Evolutionary conservation across 2,113 vertebrate genomes (phyloP).

Genomic region (Spermophilus dauricus): DNA sequence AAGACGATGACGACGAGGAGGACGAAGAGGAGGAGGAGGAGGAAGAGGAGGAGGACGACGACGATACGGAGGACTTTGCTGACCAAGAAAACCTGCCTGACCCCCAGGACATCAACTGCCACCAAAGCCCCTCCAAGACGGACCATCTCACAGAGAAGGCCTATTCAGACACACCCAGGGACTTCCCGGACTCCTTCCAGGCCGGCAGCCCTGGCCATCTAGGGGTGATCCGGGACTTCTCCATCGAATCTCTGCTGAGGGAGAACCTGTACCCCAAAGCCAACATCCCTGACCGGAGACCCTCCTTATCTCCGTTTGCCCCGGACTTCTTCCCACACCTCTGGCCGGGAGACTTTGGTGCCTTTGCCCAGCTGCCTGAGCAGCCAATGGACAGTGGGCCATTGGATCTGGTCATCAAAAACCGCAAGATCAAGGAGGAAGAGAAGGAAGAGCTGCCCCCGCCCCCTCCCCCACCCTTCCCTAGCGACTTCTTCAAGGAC

Average conservation of each 20-base stretch:
- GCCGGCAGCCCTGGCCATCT: slow-evolving; percentile 87
- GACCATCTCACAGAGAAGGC: slow-evolving; percentile 89
- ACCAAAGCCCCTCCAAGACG: slow-evolving; percentile 92
- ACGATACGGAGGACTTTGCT: slow-evolving; percentile 87
- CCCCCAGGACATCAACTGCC: slow-evolving; percentile 89
- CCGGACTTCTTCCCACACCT: slow-evolving; percentile 96
- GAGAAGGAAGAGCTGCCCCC: slow-evolving; percentile 94
- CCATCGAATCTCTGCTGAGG: slow-evolving; percentile 96
- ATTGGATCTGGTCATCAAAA: slow-evolving; percentile 95
- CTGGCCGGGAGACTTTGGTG: slow-evolving; percentile 93
- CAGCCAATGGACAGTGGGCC: slow-evolving; percentile 90
- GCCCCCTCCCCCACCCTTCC: slow-evolving; percentile 88
- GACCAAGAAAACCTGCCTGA: slow-evolving; percentile 87
- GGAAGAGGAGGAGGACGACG: slow-evolving; percentile 91
- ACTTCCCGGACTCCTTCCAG: slow-evolving; percentile 88
- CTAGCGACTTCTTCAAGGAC: slow-evolving; percentile 96
- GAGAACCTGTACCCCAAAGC: slow-evolving; percentile 96
- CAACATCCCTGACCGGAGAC: slow-evolving; percentile 92
- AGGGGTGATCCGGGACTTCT: slow-evolving; percentile 95
- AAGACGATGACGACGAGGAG: slow-evolving; percentile 89
- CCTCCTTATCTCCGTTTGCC: slow-evolving; percentile 93
- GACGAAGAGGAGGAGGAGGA: slow-evolving; percentile 93
- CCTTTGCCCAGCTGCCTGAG: slow-evolving; percentile 92
- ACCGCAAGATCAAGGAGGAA: slow-evolving; percentile 97
- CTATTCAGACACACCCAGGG: slow-evolving; percentile 86